Evolutionary conservation across 2,113 vertebrate species (phyloP).

Genomic region (Oncorhynchus nerka): DNA sequence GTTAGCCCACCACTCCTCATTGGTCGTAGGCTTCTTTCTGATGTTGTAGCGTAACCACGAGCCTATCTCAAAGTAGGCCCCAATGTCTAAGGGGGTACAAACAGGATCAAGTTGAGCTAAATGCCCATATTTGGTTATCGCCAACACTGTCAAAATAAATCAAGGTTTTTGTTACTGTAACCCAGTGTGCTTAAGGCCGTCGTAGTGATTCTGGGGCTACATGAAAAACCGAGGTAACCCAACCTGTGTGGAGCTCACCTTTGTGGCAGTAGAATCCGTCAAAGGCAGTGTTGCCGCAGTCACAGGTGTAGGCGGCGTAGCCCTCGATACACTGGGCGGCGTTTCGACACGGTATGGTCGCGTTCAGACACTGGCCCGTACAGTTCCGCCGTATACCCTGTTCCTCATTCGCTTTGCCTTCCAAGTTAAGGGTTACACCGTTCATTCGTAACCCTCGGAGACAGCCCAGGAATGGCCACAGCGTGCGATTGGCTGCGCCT

Average conservation of each 20-base stretch:
- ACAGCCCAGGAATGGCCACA: conserved; percentile 90
- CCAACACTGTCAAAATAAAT: no score
- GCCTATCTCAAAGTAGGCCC: conserved; percentile 88
- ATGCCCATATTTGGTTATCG: neutral
- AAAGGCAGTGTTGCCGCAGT: conserved; percentile 91
- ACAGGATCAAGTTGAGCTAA: neutral
- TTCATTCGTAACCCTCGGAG: conserved; percentile 91
- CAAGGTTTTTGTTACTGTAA: no score
- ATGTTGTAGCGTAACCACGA: conserved; percentile 91
- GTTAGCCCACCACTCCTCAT: conserved; percentile 85
- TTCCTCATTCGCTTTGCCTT: conserved; percentile 87
- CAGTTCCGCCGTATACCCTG: conserved; percentile 90
- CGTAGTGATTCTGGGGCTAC: neutral
- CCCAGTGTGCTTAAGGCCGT: neutral
- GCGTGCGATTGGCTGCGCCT: conserved; percentile 89
- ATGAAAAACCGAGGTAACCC: neutral
- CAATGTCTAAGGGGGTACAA: conserved; percentile 78
- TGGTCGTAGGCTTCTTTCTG: conserved; percentile 80
- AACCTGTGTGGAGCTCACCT: conserved; percentile 71
- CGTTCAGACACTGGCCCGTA: conserved; percentile 86
- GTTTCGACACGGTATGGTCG: conserved; percentile 88
- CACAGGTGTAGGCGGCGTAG: conserved; percentile 91
- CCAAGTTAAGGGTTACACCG: conserved; percentile 88
- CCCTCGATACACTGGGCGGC: conserved; percentile 90
- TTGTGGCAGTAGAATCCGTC: conserved; percentile 93